Evolutionary conservation across 2,797 vertebrate species (phyloP).

Genomic region (Danio aesculapii): DNA sequence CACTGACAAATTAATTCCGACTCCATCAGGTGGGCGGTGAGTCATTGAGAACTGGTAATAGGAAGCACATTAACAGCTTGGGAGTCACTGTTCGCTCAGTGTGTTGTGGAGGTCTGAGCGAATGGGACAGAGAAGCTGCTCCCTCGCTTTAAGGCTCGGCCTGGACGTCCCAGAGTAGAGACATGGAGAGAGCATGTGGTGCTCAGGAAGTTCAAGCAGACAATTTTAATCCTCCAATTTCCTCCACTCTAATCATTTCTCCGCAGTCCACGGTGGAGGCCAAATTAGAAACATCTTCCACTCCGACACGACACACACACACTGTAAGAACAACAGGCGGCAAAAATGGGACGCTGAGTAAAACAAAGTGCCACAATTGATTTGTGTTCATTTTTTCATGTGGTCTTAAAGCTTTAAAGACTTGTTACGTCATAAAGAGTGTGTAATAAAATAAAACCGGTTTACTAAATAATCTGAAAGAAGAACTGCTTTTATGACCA

Average conservation of each 20-base stretch:
- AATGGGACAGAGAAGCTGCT: constrained; percentile 44
- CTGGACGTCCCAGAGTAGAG: constrained; percentile 53
- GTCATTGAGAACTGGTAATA: constrained; percentile 46
- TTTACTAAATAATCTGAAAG: constrained; percentile 3
- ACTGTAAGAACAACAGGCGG: constrained; percentile 42
- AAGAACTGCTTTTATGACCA: background rate
- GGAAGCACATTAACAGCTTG: constrained; percentile 60
- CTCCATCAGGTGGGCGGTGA: constrained; percentile 49
- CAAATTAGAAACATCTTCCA: constrained; percentile 94
- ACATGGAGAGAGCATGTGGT: constrained; percentile 72
- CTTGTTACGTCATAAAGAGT: background rate
- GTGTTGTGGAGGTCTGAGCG: constrained; percentile 44
- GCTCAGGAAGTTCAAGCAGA: constrained; percentile 98
- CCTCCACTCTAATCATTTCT: constrained; percentile 98
- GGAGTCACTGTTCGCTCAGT: constrained; percentile 58
- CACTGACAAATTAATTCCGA: constrained; percentile 56
- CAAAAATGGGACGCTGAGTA: constrained; percentile 11
- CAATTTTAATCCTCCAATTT: constrained; percentile 99
- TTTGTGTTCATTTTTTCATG: constrained; percentile 26
- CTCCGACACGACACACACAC: constrained; percentile 64
- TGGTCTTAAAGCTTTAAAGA: background rate
- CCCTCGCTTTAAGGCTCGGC: constrained; percentile 46
- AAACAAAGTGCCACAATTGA: constrained; percentile 13
- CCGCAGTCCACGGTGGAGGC: constrained; percentile 81
- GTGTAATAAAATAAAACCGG: background rate